Evolutionary conservation across 2,797 vertebrate species (phyloP).

Genomic region (Manis javanica): DNA sequence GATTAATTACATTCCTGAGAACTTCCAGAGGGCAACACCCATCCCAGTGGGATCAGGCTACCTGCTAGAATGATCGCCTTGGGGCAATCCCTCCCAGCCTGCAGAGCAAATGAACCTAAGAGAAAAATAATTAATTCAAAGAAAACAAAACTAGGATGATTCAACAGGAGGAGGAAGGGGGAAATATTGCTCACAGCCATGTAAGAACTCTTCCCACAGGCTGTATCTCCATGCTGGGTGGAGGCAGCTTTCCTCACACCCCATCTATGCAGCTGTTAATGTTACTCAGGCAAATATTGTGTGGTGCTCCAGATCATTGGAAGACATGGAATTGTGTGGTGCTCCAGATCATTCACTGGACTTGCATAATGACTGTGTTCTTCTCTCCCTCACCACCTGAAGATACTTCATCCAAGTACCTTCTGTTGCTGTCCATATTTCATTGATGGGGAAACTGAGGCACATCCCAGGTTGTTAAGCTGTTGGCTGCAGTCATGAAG

Average conservation of each 20-base stretch:
- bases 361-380: neutral
- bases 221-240: neutral
- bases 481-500: neutral
- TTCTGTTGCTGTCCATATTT: neutral
- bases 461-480: neutral
- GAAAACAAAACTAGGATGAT: conserved; percentile 53
- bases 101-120: conserved; percentile 5
- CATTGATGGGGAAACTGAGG: neutral
- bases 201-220: neutral
- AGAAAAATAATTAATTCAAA: conserved; percentile 38
- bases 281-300: neutral
- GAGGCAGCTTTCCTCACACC: neutral
- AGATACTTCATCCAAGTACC: neutral
- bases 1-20: conserved; percentile 29
- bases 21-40: conserved; percentile 1
- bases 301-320: neutral
- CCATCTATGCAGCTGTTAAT: neutral
- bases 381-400: neutral
- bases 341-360: neutral
- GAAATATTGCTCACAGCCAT: conserved; percentile 16
- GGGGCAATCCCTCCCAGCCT: conserved; percentile 30
- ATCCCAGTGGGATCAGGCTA: neutral
- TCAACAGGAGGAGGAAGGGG: conserved; percentile 7
- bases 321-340: neutral
- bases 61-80: neutral